Percentiles rank a stretch among this genome's conserved stretches.
phyloP scores from a whole-genome alignment of 2,113 vertebrate genomes.

The Dryoscopus gambensis region DNA sequence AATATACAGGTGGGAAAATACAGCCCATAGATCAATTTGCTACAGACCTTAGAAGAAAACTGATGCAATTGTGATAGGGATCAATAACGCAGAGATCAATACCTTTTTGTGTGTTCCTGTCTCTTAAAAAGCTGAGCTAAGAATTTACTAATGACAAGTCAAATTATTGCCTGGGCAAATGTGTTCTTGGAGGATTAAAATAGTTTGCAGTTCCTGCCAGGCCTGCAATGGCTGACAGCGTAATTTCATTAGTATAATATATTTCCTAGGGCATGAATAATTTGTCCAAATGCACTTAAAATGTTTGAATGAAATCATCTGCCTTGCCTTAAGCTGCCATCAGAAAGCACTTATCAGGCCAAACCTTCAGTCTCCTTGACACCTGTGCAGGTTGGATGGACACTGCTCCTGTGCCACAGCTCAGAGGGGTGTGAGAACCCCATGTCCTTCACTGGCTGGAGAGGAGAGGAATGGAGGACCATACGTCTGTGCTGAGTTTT shows the following conservation, averaged over 20 bases:
- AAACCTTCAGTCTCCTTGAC: not conserved
- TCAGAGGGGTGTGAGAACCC: fast-evolving
- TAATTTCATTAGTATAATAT: not conserved
- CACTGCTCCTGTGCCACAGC: fast-evolving
- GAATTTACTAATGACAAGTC: not conserved
- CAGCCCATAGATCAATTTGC: not conserved
- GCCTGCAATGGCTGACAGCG: not conserved
- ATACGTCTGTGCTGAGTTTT: fast-evolving
- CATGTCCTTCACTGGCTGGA: fast-evolving
- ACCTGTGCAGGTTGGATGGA: not conserved
- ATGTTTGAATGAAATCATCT: not conserved
- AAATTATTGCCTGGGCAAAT: not conserved
- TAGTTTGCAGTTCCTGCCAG: conserved; percentile 8
- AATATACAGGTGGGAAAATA: not conserved
- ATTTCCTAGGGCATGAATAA: not conserved
- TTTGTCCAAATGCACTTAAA: conserved; percentile 1
- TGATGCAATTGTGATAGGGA: not conserved
- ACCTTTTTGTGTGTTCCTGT: not conserved
- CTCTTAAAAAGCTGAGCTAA: conserved; percentile 26
- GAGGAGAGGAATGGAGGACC: not conserved
- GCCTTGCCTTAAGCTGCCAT: not conserved
- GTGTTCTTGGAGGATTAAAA: conserved; percentile 18
- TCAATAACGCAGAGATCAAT: not conserved
- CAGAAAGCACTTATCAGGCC: not conserved
- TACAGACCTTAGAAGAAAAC: not conserved